A percentile compares a stretch with the other conserved stretches of the same genome.
phyloP scores from a whole-genome alignment of 2,113 vertebrate genomes.

The Myiagra hebetior region DNA sequence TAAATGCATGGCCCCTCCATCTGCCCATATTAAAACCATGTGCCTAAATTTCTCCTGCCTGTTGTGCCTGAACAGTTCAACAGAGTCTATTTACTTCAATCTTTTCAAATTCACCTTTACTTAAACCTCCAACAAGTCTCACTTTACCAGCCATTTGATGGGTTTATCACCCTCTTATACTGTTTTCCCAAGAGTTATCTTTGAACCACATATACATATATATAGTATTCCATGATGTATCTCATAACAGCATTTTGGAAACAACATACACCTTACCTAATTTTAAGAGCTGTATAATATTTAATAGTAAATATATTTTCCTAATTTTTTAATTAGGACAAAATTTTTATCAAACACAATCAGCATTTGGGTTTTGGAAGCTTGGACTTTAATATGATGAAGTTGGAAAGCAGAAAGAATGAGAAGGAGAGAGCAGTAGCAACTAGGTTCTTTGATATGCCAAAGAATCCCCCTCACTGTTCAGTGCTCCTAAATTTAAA shows the following conservation, averaged over 20 bases:
- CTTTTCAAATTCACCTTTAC: background rate
- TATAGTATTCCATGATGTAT: background rate
- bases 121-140: background rate
- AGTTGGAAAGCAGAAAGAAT: slow-evolving; percentile 47
- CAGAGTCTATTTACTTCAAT: background rate
- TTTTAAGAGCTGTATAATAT: background rate
- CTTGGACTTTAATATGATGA: background rate
- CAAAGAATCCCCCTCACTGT: slow-evolving; percentile 48
- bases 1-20: background rate
- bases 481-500: slow-evolving; percentile 70
- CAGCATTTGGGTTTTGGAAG: background rate
- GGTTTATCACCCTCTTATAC: background rate
- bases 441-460: background rate
- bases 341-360: background rate
- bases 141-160: background rate
- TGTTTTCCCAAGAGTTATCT: background rate
- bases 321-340: background rate
- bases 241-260: background rate
- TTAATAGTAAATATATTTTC: background rate
- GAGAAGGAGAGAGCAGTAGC: background rate
- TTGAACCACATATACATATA: background rate
- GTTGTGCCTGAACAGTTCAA: background rate
- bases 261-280: background rate
- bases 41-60: background rate
- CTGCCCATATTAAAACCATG: background rate